These are phyloP conservation scores for Patella ulyssiponensis DNA, from an alignment of 2,888 invertebrate species.

Conservation along the genomic window DNA sequence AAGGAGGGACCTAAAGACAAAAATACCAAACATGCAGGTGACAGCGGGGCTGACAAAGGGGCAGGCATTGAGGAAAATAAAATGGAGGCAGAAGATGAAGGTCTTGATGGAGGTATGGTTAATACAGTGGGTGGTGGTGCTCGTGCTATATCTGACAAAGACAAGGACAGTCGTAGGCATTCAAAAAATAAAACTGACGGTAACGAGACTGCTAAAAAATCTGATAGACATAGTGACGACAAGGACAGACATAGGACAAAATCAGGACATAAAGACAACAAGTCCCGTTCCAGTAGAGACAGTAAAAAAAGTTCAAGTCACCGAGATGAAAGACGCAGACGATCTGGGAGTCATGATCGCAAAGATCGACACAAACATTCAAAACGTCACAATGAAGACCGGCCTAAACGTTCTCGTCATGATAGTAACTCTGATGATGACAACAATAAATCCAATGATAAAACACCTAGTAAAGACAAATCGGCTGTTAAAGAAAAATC, in stretches of 20 bases:
- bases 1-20: neutral
- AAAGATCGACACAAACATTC: constrained; percentile 9
- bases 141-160: neutral
- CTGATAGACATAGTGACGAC: neutral
- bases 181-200: neutral
- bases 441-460: neutral
- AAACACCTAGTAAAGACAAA: neutral
- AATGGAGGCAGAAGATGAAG: constrained; percentile 13
- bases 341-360: neutral
- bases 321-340: neutral
- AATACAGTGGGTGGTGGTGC: constrained; percentile 1
- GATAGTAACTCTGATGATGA: neutral
- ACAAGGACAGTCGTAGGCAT: constrained; percentile 2
- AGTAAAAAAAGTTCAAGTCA: neutral
- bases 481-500: neutral
- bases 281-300: neutral
- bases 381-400: neutral
- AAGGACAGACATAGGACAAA: constrained; percentile 17
- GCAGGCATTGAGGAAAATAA: constrained; percentile 15
- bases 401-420: neutral
- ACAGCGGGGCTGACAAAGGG: constrained; percentile 10
- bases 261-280: neutral
- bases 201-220: neutral
- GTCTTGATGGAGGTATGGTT: neutral
- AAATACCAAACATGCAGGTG: neutral